phyloP scores from a whole-genome alignment of 2,888 invertebrate species.

The Strigamia transsilvanica region DNA sequence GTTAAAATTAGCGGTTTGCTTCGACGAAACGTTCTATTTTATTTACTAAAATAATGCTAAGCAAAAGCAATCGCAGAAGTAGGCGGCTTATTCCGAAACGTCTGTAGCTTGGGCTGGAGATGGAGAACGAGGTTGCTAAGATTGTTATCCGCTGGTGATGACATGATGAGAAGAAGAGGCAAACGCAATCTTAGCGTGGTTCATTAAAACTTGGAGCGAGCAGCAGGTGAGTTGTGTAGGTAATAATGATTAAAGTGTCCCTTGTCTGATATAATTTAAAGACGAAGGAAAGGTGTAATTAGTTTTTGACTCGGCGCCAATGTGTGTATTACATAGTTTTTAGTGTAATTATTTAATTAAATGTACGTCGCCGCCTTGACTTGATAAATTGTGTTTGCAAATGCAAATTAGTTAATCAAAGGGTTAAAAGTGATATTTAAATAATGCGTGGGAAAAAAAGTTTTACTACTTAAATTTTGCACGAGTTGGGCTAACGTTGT shows the following conservation, averaged over 20 bases:
- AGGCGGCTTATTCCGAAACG: background rate
- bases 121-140: slow-evolving; percentile 28
- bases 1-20: slow-evolving; percentile 1
- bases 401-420: slow-evolving; percentile 46
- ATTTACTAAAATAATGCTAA: background rate
- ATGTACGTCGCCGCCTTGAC: slow-evolving; percentile 15
- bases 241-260: slow-evolving; percentile 49
- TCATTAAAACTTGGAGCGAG: slow-evolving; percentile 46
- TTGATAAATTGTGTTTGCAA: slow-evolving; percentile 43
- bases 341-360: slow-evolving; percentile 45
- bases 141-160: slow-evolving; percentile 49
- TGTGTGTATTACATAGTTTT: slow-evolving; percentile 47
- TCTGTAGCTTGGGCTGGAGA: background rate
- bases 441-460: background rate
- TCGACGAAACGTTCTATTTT: background rate
- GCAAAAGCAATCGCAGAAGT: slow-evolving; percentile 10
- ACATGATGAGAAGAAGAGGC: slow-evolving; percentile 36
- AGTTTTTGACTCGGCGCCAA: slow-evolving; percentile 47
- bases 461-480: background rate
- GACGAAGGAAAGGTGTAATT: slow-evolving; percentile 43
- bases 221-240: slow-evolving; percentile 49
- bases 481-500: background rate
- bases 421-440: slow-evolving; percentile 25
- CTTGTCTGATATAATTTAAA: slow-evolving; percentile 44
- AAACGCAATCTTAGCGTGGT: slow-evolving; percentile 32